Conservation (phyloP, 2,888 invertebrate genomes). For the Calliopum simillimum region DNA sequence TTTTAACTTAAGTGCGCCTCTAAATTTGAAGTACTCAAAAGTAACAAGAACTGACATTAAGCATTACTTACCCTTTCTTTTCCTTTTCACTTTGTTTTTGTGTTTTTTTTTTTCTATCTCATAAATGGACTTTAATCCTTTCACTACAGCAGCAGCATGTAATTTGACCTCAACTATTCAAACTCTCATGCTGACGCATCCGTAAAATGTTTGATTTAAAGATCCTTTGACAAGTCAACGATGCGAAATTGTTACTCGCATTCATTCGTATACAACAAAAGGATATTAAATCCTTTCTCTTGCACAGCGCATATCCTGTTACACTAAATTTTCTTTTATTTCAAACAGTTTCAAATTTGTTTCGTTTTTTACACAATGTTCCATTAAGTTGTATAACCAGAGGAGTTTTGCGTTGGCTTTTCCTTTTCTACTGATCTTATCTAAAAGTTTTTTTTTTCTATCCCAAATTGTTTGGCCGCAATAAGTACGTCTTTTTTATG, state of each 20-base stretch:
- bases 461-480: constrained; percentile 26
- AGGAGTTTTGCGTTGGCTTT: constrained; percentile 8
- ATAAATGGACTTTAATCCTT: too few relatives aligned
- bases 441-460: constrained; percentile 19
- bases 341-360: constrained; percentile 38
- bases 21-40: too few relatives aligned
- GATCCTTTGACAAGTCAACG: constrained; percentile 32
- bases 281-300: neutral
- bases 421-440: constrained; percentile 28
- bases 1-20: too few relatives aligned
- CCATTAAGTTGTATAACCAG: constrained; percentile 31
- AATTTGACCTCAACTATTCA: constrained; percentile 27
- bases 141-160: neutral
- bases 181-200: constrained; percentile 12
- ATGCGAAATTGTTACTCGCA: constrained; percentile 23
- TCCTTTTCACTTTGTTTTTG: too few relatives aligned
- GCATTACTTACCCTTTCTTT: too few relatives aligned
- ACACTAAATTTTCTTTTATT: neutral
- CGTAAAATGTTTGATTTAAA: constrained; percentile 32
- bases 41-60: too few relatives aligned
- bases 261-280: neutral
- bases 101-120: too few relatives aligned
- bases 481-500: constrained; percentile 37
- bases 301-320: constrained; percentile 16
- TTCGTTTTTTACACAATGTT: constrained; percentile 28